Evolutionary conservation across 35 echinoderm and acorn worm species (phyloP).

Genomic region (Acanthaster planci): DNA sequence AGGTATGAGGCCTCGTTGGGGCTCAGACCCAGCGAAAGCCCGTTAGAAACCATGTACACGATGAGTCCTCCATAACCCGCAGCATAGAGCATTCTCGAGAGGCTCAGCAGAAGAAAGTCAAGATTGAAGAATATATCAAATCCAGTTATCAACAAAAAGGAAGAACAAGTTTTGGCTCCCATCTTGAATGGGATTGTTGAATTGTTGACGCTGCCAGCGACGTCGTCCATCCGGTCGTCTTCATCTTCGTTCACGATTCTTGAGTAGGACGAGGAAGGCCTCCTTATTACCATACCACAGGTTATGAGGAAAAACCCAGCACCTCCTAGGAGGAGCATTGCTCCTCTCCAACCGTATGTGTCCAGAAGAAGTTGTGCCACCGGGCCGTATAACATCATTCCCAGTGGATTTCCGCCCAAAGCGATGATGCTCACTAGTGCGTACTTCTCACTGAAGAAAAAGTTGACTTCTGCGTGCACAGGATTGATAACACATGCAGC

Average conservation of each 20-base stretch:
- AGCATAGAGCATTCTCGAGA: not conserved
- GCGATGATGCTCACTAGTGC: not conserved
- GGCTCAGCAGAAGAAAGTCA: not conserved
- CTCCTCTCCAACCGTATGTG: not conserved
- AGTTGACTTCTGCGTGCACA: not conserved
- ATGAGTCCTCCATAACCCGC: not conserved
- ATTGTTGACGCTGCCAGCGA: not conserved
- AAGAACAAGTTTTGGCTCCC: not conserved
- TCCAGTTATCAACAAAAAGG: not conserved
- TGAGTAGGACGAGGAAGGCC: not conserved
- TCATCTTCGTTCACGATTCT: not conserved
- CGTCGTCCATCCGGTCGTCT: not conserved
- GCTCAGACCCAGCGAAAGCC: not conserved
- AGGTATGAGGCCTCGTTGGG: not conserved
- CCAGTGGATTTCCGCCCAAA: not conserved
- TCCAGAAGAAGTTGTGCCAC: not conserved
- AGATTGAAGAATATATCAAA: not conserved
- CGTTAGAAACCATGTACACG: not conserved
- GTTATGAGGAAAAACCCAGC: not conserved
- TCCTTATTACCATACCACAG: not conserved
- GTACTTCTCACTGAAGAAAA: slow-evolving; percentile 9
- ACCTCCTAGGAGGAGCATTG: not conserved
- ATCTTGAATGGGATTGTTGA: not conserved
- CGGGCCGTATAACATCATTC: not conserved
- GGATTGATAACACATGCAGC: not conserved